A percentile compares a stretch with the other conserved stretches of the same genome.
Conservation (phyloP, 2,888 invertebrate species). For the Epirrita christyi region DNA sequence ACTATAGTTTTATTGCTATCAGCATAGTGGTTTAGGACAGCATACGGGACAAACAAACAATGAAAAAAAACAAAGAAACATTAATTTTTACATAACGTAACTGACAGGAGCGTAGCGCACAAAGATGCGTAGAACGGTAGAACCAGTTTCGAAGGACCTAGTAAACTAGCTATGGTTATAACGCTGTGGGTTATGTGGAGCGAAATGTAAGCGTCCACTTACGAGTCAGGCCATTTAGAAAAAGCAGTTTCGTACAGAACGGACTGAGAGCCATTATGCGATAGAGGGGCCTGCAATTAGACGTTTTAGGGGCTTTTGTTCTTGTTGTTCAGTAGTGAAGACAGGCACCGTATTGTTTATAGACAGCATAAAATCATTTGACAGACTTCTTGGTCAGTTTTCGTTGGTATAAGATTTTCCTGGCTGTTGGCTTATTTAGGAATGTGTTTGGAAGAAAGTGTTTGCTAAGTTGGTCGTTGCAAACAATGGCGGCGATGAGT, state of each 20-base stretch:
- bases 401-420: no score
- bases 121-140: neutral
- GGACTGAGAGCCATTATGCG: slow-evolving; percentile 26
- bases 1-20: no score
- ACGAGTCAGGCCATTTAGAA: slow-evolving; percentile 39
- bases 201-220: slow-evolving; percentile 33
- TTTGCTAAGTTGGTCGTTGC: no score
- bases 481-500: no score
- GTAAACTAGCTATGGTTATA: slow-evolving; percentile 2
- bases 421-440: no score
- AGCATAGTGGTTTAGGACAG: no score
- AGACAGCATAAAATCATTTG: no score
- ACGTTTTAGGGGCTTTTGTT: slow-evolving; percentile 29
- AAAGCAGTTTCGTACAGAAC: slow-evolving; percentile 33
- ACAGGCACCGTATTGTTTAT: neutral
- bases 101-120: neutral
- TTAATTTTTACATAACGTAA: neutral
- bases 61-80: no score
- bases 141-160: neutral
- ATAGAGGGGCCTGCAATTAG: slow-evolving; percentile 31
- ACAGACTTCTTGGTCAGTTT: no score
- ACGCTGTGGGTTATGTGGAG: slow-evolving; percentile 18
- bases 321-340: slow-evolving; percentile 11
- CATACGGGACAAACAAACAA: no score
- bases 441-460: no score